Percentiles rank a stretch among this genome's conserved stretches.
Evolutionary conservation across 2,113 vertebrate species (phyloP).

Genomic region (Holacanthus passer): DNA sequence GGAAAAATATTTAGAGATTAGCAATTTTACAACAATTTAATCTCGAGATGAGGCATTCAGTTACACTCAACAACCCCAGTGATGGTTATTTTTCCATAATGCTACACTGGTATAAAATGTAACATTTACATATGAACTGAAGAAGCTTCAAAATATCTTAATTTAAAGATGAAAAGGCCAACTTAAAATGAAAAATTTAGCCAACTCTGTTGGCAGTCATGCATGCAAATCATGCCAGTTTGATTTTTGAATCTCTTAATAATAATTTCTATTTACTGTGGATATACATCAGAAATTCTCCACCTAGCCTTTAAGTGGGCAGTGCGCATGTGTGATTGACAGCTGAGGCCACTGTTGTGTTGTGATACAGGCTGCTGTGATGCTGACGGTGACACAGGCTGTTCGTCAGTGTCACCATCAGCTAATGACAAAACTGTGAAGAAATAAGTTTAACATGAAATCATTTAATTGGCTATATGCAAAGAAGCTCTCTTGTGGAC

Average conservation of each 20-base stretch:
- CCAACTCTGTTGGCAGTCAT: no score
- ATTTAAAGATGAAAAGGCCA: neutral
- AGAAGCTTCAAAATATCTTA: neutral
- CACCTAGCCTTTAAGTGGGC: no score
- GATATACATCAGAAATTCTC: neutral
- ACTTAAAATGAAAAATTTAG: neutral
- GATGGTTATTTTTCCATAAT: neutral
- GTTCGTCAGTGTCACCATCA: neutral
- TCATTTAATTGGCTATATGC: no score
- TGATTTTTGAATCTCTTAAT: neutral
- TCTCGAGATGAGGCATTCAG: neutral
- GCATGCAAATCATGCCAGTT: neutral
- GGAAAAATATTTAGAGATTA: constrained; percentile 65
- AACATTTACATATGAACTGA: neutral
- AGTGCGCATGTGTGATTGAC: no score
- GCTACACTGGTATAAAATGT: neutral
- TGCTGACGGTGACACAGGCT: no score
- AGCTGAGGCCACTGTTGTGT: no score
- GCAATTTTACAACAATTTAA: neutral
- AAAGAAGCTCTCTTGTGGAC: no score
- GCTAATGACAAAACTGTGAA: neutral
- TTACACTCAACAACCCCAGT: neutral
- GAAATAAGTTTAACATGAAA: neutral
- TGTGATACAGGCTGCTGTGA: no score
- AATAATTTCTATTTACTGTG: no score